phyloP scores from a whole-genome alignment of 2,888 invertebrate genomes.

The Hirudinaria manillensis region DNA sequence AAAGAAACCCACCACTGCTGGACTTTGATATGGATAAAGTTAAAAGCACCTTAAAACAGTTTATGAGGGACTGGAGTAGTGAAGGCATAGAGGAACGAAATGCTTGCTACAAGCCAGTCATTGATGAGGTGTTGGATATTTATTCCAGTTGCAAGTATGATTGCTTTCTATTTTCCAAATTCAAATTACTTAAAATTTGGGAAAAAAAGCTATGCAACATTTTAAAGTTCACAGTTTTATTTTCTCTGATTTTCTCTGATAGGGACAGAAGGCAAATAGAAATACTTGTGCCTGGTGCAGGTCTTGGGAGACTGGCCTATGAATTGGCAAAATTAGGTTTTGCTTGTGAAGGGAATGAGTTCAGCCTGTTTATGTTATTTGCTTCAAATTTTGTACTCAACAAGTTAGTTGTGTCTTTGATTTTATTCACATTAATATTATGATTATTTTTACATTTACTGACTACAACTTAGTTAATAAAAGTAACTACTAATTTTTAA shows the following conservation, averaged over 20 bases:
- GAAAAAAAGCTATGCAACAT: neutral
- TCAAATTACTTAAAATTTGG: neutral
- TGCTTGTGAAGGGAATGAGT: conserved; percentile 93
- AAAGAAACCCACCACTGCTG: conserved; percentile 27
- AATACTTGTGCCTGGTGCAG: conserved; percentile 33
- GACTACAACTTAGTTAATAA: neutral
- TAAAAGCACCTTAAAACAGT: conserved; percentile 85
- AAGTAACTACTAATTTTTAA: too few species aligned
- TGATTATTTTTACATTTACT: neutral
- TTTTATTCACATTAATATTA: neutral
- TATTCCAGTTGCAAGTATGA: conserved; percentile 58
- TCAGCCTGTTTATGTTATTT: conserved; percentile 92
- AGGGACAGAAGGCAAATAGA: conserved; percentile 12
- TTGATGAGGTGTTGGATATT: conserved; percentile 70
- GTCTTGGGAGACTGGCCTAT: conserved; percentile 79
- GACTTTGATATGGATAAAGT: conserved; percentile 67
- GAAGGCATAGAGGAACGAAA: conserved; percentile 75
- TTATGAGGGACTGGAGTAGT: conserved; percentile 92
- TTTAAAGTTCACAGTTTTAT: neutral
- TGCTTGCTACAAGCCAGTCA: conserved; percentile 81
- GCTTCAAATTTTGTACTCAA: conserved; percentile 93
- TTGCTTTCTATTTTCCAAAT: neutral
- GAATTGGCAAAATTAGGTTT: conserved; percentile 85
- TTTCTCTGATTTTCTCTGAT: neutral
- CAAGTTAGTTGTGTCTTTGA: conserved; percentile 58